phyloP scores from a whole-genome alignment of 2,797 vertebrate species.

The Manis pentadactyla region DNA sequence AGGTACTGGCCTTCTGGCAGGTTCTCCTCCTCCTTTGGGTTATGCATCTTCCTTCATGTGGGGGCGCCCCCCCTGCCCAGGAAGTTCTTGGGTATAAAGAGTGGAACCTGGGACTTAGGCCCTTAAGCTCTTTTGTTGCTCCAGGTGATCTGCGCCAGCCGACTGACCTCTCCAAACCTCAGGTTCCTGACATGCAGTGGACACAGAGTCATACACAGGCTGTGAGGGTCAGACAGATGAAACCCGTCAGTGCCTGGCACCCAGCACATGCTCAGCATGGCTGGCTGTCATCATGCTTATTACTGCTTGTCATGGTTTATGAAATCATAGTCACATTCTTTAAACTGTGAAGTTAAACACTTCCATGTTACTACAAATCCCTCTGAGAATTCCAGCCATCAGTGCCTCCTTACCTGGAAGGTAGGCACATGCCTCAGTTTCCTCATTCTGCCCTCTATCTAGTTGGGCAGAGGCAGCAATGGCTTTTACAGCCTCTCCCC shows the following conservation, averaged over 20 bases:
- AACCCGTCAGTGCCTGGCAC: not conserved
- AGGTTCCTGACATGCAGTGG: not conserved
- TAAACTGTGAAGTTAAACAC: not conserved
- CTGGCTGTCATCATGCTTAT: not conserved
- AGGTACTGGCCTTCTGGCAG: not conserved
- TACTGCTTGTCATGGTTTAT: not conserved
- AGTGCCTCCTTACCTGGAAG: not conserved
- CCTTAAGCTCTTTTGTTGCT: not conserved
- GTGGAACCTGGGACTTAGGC: not conserved
- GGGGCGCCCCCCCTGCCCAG: rapidly evolving
- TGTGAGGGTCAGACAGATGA: not conserved
- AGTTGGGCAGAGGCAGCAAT: not conserved
- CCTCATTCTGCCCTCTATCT: not conserved
- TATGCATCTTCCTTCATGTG: rapidly evolving
- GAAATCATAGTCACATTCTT: not conserved
- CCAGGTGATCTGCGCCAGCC: not conserved
- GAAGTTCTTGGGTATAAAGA: not conserved
- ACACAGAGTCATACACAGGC: too few relatives aligned
- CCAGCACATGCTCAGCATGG: not conserved
- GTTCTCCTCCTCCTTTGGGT: rapidly evolving
- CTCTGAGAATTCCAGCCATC: not conserved
- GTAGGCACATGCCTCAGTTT: not conserved
- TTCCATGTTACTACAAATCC: not conserved
- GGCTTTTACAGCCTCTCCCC: not conserved
- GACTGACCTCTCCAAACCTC: not conserved